These are phyloP conservation scores for Drosophila leontia DNA, from an alignment of 1,140 invertebrate genomes.

Conservation along the genomic window DNA sequence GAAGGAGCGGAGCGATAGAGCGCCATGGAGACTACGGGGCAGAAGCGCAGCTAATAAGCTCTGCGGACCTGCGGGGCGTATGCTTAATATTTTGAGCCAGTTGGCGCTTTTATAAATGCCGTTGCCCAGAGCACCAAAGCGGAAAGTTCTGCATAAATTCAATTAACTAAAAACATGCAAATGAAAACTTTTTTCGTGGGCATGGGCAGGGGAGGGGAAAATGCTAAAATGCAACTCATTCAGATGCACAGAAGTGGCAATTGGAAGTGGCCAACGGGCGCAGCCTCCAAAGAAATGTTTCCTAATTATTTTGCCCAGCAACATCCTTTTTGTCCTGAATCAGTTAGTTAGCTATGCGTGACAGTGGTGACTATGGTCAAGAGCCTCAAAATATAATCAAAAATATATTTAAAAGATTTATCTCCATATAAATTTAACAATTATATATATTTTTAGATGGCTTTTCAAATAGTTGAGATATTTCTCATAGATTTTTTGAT, in stretches of 20 bases:
- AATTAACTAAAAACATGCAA: slow-evolving; percentile 83
- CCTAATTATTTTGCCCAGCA: slow-evolving; percentile 70
- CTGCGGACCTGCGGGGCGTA: slow-evolving; percentile 36
- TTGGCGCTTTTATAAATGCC: slow-evolving; percentile 73
- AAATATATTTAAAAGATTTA: not conserved
- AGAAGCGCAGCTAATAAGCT: slow-evolving; percentile 50
- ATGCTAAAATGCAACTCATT: slow-evolving; percentile 59
- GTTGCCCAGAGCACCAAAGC: slow-evolving; percentile 56
- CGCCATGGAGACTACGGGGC: slow-evolving; percentile 17
- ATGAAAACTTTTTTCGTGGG: slow-evolving; percentile 73
- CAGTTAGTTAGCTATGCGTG: slow-evolving; percentile 64
- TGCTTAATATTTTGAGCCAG: slow-evolving; percentile 71
- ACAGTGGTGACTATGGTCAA: slow-evolving; percentile 2
- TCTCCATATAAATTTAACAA: not conserved
- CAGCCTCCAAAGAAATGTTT: slow-evolving; percentile 57
- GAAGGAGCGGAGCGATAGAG: slow-evolving; percentile 1
- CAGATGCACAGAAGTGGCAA: slow-evolving; percentile 60
- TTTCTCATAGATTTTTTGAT: not conserved
- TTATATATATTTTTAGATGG: not conserved
- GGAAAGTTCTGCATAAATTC: slow-evolving; percentile 79
- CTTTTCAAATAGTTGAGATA: not conserved
- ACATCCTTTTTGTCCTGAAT: slow-evolving; percentile 22
- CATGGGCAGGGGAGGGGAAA: slow-evolving; percentile 20
- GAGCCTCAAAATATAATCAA: too few relatives aligned
- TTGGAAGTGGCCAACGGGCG: slow-evolving; percentile 33